phyloP scores from a whole-genome alignment of 2,888 invertebrate species.

The Steromphala cineraria region DNA sequence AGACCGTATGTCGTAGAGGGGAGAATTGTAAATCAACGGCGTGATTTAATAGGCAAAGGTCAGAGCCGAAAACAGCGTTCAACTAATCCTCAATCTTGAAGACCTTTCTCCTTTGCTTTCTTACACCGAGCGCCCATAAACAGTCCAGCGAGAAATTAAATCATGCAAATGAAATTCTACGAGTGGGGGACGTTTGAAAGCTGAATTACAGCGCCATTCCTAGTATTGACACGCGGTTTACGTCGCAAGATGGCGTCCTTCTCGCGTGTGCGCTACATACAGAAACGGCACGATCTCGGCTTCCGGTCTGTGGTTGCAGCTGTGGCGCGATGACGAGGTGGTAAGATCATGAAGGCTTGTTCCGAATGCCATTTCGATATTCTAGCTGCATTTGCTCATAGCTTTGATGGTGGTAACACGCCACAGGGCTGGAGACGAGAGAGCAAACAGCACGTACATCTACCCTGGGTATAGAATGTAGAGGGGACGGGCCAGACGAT shows the following conservation, averaged over 20 bases:
- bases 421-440: too few species aligned
- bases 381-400: too few species aligned
- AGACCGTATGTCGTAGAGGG: neutral
- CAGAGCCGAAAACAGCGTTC: neutral
- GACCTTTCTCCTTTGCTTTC: neutral
- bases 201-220: neutral
- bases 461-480: too few species aligned
- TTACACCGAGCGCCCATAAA: neutral
- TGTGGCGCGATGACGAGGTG: neutral
- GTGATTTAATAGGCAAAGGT: neutral
- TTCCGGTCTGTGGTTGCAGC: neutral
- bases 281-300: neutral
- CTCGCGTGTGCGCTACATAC: neutral
- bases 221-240: neutral
- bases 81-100: neutral
- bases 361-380: too few species aligned
- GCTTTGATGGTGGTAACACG: too few species aligned
- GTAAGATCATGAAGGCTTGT: neutral
- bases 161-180: constrained; percentile 8
- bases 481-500: too few species aligned
- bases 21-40: neutral
- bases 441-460: too few species aligned
- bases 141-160: constrained; percentile 8
- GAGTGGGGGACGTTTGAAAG: neutral
- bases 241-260: neutral